A percentile compares a stretch with the other conserved stretches of the same genome.
Conservation (phyloP, 2,797 vertebrate genomes). For the Malacoraja senta region DNA sequence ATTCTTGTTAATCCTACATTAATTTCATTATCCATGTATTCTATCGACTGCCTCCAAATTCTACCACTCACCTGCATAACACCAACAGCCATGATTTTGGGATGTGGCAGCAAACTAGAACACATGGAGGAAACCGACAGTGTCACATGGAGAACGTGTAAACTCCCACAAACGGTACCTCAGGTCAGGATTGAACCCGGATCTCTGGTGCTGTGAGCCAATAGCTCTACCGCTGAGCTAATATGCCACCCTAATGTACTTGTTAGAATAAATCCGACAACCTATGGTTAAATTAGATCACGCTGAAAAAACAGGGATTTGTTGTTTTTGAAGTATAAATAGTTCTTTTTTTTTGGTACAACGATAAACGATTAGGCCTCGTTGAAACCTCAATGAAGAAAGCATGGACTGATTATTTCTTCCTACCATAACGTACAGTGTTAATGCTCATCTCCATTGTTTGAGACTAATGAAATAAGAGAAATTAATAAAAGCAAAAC, state of each 20-base stretch:
- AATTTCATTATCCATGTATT: no score
- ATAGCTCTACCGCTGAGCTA: no score
- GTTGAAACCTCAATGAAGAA: not conserved
- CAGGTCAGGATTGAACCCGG: no score
- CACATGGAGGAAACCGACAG: no score
- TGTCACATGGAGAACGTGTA: no score
- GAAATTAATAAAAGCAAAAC: not conserved
- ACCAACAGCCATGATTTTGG: no score
- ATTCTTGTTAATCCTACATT: no score
- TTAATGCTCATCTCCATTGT: not conserved
- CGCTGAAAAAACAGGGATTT: not conserved
- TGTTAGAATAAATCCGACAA: not conserved
- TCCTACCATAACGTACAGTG: not conserved
- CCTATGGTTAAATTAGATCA: not conserved
- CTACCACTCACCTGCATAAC: no score
- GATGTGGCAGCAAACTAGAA: no score
- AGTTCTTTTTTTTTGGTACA: not conserved
- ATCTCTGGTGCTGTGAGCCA: no score
- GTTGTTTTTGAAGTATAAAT: not conserved
- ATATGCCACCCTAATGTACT: not conserved
- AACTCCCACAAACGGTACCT: no score
- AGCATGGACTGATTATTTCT: not conserved
- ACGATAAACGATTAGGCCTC: not conserved
- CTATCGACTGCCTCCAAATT: no score
- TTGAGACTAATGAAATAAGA: not conserved